Base-by-base conservation (phyloP, 2,888 invertebrate species). In the Clunio marinus region DNA sequence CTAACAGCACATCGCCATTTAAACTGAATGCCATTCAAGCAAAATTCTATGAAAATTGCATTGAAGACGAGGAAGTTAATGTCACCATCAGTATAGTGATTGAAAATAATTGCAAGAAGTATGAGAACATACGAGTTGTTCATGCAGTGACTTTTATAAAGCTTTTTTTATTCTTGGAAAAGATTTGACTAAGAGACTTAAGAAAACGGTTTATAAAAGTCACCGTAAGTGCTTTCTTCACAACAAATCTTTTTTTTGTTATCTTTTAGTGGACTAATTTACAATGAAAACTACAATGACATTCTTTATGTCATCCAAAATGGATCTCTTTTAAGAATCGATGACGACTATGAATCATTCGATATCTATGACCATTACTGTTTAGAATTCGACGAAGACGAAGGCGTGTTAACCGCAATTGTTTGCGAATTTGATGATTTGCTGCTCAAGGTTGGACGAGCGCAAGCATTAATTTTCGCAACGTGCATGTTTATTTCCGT, bases 401-500 rank as follows among this genome's bases (percentile, higher is more conserved):
- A 74, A 10, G 77, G 76, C 0, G 71, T 72, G 2, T 69, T 76
- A n/a, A 73, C 75, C 62, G 78, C 77, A 0, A 74, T 78, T n/a
- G 75, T 77, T 7, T 79, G 78, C 68, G 58, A 68, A 41, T 68
- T 68, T 25, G 68, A 68, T 28, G 68, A 68, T n/a, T 15, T 58
- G 15, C 58, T 68, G 55, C 74, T 76, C 35, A 74, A 75, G 69
- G 72, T 77, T 17, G 73, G 73, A 8, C 72, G 72, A 5, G 73
- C 73, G 8, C 72, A 76, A 70, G 74, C 75, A 5, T 69, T 76
- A 17, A 73, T 75, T 1, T 74, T 76, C 46, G 75, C 77, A 0
- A 71, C 74, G n/a, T 71, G 78, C 2, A 78, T 77, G 78, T 70
- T 77, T 0, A 71, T 77, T 1, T 78, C 78, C 5, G 76, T 78